A percentile compares a stretch with the other conserved stretches of the same genome.
These are phyloP conservation scores for Poeciliopsis infans DNA, from an alignment of 2,797 vertebrate genomes.

Conservation along the genomic window DNA sequence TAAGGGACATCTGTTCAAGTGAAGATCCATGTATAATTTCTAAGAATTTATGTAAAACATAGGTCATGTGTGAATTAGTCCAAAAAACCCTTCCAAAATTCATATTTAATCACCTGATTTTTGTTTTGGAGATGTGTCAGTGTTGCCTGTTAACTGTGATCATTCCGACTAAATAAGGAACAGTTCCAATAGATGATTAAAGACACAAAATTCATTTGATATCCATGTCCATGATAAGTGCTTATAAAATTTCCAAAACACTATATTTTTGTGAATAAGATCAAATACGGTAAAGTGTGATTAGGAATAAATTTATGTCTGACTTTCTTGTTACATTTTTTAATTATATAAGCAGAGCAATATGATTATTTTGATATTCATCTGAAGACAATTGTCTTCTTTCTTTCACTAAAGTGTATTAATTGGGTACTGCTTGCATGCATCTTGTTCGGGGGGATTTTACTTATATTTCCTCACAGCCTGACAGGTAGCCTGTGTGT, in stretches of 20 bases:
- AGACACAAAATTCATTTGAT: not conserved
- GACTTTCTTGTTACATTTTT: not conserved
- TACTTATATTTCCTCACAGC: constrained; percentile 61
- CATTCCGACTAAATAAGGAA: not conserved
- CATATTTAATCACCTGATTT: not conserved
- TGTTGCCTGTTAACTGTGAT: not conserved
- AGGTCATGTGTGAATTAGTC: not conserved
- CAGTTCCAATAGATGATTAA: not conserved
- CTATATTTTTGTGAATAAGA: not conserved
- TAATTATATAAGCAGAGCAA: not conserved
- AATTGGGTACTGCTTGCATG: not conserved
- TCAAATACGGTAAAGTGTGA: not conserved
- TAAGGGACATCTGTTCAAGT: not conserved
- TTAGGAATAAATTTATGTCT: not conserved
- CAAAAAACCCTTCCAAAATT: not conserved
- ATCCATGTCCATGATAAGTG: not conserved
- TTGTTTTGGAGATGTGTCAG: not conserved
- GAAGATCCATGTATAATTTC: not conserved
- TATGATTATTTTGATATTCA: not conserved
- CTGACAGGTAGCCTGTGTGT: constrained; percentile 80
- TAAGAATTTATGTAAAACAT: not conserved
- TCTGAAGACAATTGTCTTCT: not conserved
- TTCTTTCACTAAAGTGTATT: not conserved
- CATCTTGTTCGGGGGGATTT: constrained; percentile 23
- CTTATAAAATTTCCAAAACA: not conserved